These are phyloP conservation scores for Zosterops hypoxanthus DNA, from an alignment of 2,113 vertebrate species.

Conservation along the genomic window DNA sequence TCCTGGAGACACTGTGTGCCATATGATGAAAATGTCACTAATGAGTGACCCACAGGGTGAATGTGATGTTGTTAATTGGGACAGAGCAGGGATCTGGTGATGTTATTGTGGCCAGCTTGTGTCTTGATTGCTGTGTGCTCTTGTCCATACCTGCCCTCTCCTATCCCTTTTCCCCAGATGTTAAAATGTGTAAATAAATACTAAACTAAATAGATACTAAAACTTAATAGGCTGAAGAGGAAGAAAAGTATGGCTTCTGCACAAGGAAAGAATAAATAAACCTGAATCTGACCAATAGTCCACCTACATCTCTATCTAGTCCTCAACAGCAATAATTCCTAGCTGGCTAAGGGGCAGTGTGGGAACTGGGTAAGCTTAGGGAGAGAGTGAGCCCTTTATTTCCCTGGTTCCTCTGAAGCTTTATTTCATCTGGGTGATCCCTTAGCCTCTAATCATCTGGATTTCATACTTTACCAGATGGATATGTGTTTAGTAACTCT, in stretches of 20 bases:
- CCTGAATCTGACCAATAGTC: not conserved
- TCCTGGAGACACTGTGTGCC: not conserved
- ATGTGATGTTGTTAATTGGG: not conserved
- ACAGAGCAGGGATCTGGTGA: not conserved
- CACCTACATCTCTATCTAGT: fast-evolving
- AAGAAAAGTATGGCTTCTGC: not conserved
- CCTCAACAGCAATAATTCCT: not conserved
- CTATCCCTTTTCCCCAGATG: not conserved
- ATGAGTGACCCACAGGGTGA: not conserved
- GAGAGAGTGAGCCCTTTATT: not conserved
- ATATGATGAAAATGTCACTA: not conserved
- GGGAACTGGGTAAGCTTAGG: not conserved
- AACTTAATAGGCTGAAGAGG: not conserved
- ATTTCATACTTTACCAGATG: not conserved
- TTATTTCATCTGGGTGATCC: not conserved
- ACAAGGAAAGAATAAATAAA: not conserved
- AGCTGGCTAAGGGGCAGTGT: not conserved
- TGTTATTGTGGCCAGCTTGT: not conserved
- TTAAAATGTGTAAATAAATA: not conserved
- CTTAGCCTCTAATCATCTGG: not conserved
- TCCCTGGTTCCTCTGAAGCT: not conserved
- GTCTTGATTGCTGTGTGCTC: not conserved
- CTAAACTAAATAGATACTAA: not conserved
- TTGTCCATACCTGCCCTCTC: not conserved
- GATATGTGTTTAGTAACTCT: not conserved